Conservation (phyloP, 2,888 invertebrate species). For the Synanthedon tipuliformis region DNA sequence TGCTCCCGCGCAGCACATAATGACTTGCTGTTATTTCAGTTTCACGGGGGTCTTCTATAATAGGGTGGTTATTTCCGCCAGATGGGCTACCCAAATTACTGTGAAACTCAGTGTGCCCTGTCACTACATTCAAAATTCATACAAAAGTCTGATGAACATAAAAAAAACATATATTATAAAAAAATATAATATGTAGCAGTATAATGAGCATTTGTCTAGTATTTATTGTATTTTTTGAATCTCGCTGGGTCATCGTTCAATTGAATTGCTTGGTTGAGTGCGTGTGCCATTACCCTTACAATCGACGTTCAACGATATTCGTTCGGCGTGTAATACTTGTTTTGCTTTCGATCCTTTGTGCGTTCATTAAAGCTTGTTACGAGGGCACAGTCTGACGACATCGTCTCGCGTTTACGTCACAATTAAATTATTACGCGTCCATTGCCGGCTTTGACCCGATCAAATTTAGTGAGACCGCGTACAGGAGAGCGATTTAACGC, state of each 20-base stretch:
- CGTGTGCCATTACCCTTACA: slow-evolving; percentile 10
- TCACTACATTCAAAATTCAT: too few species aligned
- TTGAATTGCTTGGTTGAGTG: not conserved
- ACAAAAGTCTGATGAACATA: too few species aligned
- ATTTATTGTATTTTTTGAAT: not conserved
- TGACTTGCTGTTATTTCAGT: too few species aligned
- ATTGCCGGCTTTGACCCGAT: not conserved
- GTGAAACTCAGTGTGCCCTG: too few species aligned
- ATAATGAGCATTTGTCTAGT: too few species aligned
- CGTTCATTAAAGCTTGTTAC: slow-evolving; percentile 27
- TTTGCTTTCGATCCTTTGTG: slow-evolving; percentile 45
- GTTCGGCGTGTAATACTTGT: slow-evolving; percentile 22
- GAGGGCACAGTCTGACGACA: slow-evolving; percentile 8
- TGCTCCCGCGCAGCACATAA: too few species aligned
- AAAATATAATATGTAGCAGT: too few species aligned
- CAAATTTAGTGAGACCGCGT: not conserved
- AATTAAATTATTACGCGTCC: not conserved
- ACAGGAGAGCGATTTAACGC: not conserved
- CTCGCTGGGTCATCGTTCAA: not conserved
- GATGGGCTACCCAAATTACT: too few species aligned
- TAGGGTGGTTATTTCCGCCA: too few species aligned
- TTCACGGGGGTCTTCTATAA: too few species aligned
- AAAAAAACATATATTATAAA: too few species aligned
- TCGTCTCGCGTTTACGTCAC: not conserved
- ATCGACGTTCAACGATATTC: slow-evolving; percentile 24